These are phyloP conservation scores for Cosmopolites sordidus DNA, from an alignment of 2,888 invertebrate species.

Conservation along the genomic window DNA sequence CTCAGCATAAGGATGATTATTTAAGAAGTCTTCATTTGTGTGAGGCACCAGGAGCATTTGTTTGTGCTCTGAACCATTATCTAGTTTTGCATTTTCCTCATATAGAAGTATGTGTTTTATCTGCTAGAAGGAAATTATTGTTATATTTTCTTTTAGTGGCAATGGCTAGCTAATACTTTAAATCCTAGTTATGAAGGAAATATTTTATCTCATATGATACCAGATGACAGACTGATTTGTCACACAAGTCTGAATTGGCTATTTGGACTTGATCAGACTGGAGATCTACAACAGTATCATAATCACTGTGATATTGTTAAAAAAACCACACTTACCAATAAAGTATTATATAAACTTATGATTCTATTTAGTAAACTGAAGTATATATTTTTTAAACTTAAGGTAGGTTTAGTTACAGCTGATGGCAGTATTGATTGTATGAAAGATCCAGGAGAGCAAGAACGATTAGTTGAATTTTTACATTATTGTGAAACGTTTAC, in stretches of 20 bases:
- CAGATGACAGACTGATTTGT: slow-evolving; percentile 80
- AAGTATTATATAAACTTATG: slow-evolving; percentile 18
- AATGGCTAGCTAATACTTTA: slow-evolving; percentile 81
- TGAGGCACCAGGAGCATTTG: slow-evolving; percentile 95
- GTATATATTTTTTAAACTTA: slow-evolving; percentile 42
- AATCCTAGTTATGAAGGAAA: slow-evolving; percentile 93
- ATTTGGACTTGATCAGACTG: slow-evolving; percentile 82
- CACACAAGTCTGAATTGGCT: slow-evolving; percentile 76
- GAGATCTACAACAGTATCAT: slow-evolving; percentile 69
- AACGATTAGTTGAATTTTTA: slow-evolving; percentile 69
- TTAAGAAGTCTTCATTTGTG: slow-evolving; percentile 83
- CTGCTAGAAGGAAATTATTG: not conserved
- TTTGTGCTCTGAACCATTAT: slow-evolving; percentile 86
- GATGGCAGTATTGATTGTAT: slow-evolving; percentile 93
- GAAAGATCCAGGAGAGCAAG: slow-evolving; percentile 81
- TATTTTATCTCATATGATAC: slow-evolving; percentile 63
- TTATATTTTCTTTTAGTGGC: slow-evolving; percentile 57
- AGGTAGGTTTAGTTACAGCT: slow-evolving; percentile 66
- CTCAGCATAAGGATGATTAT: slow-evolving; percentile 43
- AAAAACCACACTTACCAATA: slow-evolving; percentile 39
- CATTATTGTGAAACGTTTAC: slow-evolving; percentile 81
- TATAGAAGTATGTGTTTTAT: slow-evolving; percentile 50
- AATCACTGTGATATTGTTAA: slow-evolving; percentile 64
- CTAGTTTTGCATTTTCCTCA: slow-evolving; percentile 53
- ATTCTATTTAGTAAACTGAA: not conserved